Evolutionary conservation across 64 coral and sea anemone genomes (phyloP), one percentile per base, ranked within the genome.

Genomic region (Catalaphyllia jardinei): DNA sequence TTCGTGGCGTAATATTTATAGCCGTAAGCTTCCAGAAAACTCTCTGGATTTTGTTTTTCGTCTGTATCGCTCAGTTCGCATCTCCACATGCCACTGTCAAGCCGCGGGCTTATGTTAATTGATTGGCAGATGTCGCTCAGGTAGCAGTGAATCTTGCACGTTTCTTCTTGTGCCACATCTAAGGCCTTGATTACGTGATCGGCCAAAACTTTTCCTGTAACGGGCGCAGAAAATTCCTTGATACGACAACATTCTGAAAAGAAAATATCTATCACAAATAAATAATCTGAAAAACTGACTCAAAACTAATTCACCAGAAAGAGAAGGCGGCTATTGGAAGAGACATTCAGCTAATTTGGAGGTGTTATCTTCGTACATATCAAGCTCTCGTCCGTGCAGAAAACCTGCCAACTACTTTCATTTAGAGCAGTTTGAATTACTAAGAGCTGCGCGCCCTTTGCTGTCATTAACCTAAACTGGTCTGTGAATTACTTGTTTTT

Each of bases 41-140:
- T 46, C 39, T 73, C 16, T 35, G 79, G 62, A 38, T 57, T 22
- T 52, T 51, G 83, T 52, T 72, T 87, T 39, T 87, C 49, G 16
- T 71, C 78, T 28, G 88, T 71, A 46, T 90, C 22, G 71, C 77
- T 90, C 61, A 82, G 8, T 72, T 90, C 78, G 33, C 88, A 90
- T n/a, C 30, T 83, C 65, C 88, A 81, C 64, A 16, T 52, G 4
- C 88, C 88, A 39, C 60, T 82, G 8, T 25, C 77, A 24, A 59
- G 78, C 11, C 15, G 78, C 1, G 88, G 88, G 0, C 77, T 73
- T 20, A 83, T 50, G 51, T 90, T 90, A 4, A 90, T 74, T 28
- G 88, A 90, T 8, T 82, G 77, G 71, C 88, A 90, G 17, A 61
- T 38, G 17, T 90, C 67, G 64, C 71, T 74, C 67, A 59, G 30